A percentile compares a stretch with the other conserved stretches of the same genome.
phyloP scores from a whole-genome alignment of 1,140 invertebrate genomes.

The Drosophila elegans region DNA sequence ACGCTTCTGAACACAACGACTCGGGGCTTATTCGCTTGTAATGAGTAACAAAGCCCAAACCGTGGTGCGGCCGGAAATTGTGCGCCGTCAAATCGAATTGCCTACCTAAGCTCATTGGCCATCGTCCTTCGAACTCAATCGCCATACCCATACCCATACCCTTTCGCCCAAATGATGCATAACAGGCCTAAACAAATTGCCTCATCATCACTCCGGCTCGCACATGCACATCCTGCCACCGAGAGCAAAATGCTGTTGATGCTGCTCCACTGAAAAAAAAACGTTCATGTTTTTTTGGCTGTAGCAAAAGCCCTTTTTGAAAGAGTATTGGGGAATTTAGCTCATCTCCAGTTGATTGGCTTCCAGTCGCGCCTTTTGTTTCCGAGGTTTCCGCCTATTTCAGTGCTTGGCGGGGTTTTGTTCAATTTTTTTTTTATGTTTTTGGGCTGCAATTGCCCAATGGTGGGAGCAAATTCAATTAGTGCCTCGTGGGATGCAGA shows the following conservation, averaged over 20 bases:
- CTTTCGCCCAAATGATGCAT: conserved; percentile 39
- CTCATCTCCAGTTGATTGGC: not conserved
- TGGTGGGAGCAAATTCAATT: conserved; percentile 39
- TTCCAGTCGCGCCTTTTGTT: conserved; percentile 18
- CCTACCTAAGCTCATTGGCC: conserved; percentile 16
- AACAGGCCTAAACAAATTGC: conserved; percentile 62
- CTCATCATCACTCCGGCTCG: conserved; percentile 50
- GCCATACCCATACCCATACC: not conserved
- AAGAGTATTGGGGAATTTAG: not conserved
- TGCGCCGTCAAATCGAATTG: conserved; percentile 39
- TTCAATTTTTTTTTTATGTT: conserved; percentile 10
- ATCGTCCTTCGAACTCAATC: not conserved
- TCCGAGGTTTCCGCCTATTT: conserved; percentile 26
- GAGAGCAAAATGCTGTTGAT: conserved; percentile 1
- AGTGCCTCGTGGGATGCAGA: conserved; percentile 23
- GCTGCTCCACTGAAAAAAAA: not conserved
- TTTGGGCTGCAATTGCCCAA: conserved; percentile 23
- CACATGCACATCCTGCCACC: conserved; percentile 39
- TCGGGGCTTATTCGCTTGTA: conserved; percentile 28
- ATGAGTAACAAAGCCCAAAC: conserved; percentile 28
- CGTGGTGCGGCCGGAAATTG: conserved; percentile 33
- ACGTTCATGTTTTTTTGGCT: not conserved
- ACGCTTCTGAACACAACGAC: conserved; percentile 22
- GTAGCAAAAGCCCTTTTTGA: not conserved
- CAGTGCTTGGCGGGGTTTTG: conserved; percentile 21